A percentile compares a stretch with the other conserved stretches of the same genome.
phyloP scores from a whole-genome alignment of 2,888 invertebrate species.

The Octonoba sinensis region DNA sequence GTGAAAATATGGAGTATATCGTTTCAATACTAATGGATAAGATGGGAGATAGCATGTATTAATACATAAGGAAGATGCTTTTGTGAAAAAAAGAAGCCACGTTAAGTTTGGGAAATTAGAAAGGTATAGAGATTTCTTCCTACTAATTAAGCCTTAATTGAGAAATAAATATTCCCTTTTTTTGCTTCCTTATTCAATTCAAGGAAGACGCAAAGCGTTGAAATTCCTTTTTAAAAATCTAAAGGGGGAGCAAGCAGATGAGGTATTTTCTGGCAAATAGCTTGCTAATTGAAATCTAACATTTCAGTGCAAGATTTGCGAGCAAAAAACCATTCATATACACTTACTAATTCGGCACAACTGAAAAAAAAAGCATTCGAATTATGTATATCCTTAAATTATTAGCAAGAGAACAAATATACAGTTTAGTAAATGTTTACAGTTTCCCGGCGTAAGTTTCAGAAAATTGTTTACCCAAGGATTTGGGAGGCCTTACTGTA shows the following conservation, averaged over 20 bases:
- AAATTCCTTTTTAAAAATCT: constrained; percentile 50
- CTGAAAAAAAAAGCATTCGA: constrained; percentile 35
- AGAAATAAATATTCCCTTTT: constrained; percentile 63
- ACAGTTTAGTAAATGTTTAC: constrained; percentile 63
- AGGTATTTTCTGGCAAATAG: constrained; percentile 50
- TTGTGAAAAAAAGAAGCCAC: constrained; percentile 38
- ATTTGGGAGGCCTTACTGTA: constrained; percentile 56
- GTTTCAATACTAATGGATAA: constrained; percentile 63
- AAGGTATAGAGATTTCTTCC: constrained; percentile 57
- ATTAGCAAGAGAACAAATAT: constrained; percentile 60
- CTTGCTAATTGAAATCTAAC: constrained; percentile 64
- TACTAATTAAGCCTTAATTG: constrained; percentile 63
- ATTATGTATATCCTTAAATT: constrained; percentile 64
- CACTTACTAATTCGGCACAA: constrained; percentile 30
- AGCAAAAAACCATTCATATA: constrained; percentile 29
- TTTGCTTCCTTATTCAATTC: constrained; percentile 47
- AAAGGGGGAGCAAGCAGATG: constrained; percentile 45
- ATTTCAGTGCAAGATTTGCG: constrained; percentile 51
- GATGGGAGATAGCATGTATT: constrained; percentile 40
- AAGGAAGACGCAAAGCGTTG: constrained; percentile 59
- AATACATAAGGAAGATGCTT: constrained; percentile 52
- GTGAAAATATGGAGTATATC: constrained; percentile 49
- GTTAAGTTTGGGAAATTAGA: constrained; percentile 53
- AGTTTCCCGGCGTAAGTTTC: constrained; percentile 43
- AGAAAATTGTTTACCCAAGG: constrained; percentile 61